phyloP scores from a whole-genome alignment of 2,797 vertebrate species.

The Psittacula derbiana region DNA sequence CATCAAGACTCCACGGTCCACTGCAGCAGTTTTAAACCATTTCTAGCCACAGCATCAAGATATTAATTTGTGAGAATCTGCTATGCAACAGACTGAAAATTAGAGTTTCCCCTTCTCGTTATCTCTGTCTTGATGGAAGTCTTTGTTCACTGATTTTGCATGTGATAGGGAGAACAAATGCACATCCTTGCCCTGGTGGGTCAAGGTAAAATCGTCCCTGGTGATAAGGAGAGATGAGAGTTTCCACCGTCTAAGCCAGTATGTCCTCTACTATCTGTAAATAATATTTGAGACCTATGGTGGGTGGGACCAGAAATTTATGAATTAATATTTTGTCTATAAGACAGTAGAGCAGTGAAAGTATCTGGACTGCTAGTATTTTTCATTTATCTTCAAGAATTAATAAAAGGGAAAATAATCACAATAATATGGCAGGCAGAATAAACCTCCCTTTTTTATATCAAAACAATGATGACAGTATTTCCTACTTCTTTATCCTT shows the following conservation, averaged over 20 bases:
- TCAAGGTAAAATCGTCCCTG: neutral
- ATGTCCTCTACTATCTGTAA: neutral
- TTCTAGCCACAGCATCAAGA: neutral
- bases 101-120: neutral
- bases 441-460: neutral
- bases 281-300: neutral
- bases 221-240: neutral
- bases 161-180: neutral
- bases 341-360: neutral
- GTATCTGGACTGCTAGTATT: fast-evolving
- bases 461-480: neutral
- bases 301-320: neutral
- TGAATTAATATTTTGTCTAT: neutral
- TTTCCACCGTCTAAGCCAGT: neutral
- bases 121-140: neutral
- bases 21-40: neutral
- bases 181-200: neutral
- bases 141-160: neutral
- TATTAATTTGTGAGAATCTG: neutral
- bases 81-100: neutral
- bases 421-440: neutral
- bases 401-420: neutral
- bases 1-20: neutral
- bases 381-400: neutral
- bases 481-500: neutral